phyloP scores from a whole-genome alignment of 1,140 invertebrate genomes.

The Scaptomyza graminum region DNA sequence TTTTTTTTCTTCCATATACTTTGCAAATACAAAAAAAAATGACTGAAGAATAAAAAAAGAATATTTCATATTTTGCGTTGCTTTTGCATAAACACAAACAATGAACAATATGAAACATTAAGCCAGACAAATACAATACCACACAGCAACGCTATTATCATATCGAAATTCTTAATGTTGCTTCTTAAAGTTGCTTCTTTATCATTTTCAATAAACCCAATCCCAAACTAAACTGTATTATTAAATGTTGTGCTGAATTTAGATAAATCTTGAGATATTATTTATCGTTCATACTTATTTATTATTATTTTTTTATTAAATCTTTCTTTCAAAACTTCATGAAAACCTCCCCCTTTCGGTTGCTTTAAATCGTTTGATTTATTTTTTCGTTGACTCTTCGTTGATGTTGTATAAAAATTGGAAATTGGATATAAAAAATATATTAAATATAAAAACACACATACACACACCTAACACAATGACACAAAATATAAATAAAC shows the following conservation, averaged over 20 bases:
- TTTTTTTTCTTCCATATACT: conserved; percentile 78
- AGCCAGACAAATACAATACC: conserved; percentile 29
- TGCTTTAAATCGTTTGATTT: conserved; percentile 51
- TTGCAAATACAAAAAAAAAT: conserved; percentile 49
- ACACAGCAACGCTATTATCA: conserved; percentile 64
- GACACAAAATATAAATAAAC: conserved; percentile 22
- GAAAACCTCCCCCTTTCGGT: conserved; percentile 48
- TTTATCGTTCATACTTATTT: conserved; percentile 30
- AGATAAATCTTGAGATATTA: conserved; percentile 30
- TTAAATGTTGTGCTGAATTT: conserved; percentile 77
- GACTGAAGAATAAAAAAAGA: conserved; percentile 10
- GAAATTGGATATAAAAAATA: conserved; percentile 66
- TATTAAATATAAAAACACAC: conserved; percentile 33
- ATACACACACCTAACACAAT: conserved; percentile 41
- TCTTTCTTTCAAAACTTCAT: conserved; percentile 40
- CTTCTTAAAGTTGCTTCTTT: conserved; percentile 61
- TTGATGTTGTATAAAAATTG: conserved; percentile 79
- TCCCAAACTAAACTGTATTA: conserved; percentile 37
- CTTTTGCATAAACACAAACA: conserved; percentile 55
- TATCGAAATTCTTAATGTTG: conserved; percentile 66
- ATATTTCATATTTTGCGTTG: conserved; percentile 68
- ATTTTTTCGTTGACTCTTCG: conserved; percentile 61
- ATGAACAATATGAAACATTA: conserved; percentile 12
- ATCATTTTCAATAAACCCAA: conserved; percentile 44
- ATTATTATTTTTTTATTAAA: conserved; percentile 37